Evolutionary conservation across 1,140 invertebrate species (phyloP).

Genomic region (Antheraea mylitta): DNA sequence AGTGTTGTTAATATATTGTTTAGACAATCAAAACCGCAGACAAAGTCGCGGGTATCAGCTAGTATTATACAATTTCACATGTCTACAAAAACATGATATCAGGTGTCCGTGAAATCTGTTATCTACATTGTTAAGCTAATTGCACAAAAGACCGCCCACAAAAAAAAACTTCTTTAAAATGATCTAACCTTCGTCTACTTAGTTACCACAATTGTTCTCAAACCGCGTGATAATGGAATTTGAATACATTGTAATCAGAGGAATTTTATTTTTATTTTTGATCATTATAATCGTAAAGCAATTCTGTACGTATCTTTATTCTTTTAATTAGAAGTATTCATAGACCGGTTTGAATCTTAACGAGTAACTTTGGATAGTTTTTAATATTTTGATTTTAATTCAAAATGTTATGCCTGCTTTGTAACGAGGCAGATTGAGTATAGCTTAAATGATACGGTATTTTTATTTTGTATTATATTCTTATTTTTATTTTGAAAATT

Average conservation of each 20-base stretch:
- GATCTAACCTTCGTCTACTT: background rate
- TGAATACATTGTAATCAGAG: conserved; percentile 12
- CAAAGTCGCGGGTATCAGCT: too few relatives aligned
- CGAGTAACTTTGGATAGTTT: too few relatives aligned
- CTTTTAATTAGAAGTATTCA: conserved; percentile 8
- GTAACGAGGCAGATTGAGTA: too few relatives aligned
- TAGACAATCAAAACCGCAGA: too few relatives aligned
- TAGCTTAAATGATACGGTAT: too few relatives aligned
- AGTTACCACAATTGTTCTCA: conserved; percentile 14
- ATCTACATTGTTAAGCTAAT: conserved; percentile 4
- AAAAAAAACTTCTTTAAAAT: background rate
- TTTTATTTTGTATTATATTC: too few relatives aligned
- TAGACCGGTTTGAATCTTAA: background rate
- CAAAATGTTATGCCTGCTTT: too few relatives aligned
- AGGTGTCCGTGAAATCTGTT: background rate
- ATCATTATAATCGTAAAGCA: background rate
- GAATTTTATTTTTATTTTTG: conserved; percentile 3
- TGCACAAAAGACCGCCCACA: conserved; percentile 3
- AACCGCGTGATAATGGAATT: background rate
- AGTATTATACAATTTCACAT: background rate
- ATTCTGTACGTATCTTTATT: conserved; percentile 7
- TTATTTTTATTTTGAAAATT: too few relatives aligned
- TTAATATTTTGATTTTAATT: too few relatives aligned
- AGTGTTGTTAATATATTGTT: too few relatives aligned
- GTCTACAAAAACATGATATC: background rate